These are phyloP conservation scores for Corbicula japonica DNA, from an alignment of 2,888 invertebrate species.

Conservation along the genomic window DNA sequence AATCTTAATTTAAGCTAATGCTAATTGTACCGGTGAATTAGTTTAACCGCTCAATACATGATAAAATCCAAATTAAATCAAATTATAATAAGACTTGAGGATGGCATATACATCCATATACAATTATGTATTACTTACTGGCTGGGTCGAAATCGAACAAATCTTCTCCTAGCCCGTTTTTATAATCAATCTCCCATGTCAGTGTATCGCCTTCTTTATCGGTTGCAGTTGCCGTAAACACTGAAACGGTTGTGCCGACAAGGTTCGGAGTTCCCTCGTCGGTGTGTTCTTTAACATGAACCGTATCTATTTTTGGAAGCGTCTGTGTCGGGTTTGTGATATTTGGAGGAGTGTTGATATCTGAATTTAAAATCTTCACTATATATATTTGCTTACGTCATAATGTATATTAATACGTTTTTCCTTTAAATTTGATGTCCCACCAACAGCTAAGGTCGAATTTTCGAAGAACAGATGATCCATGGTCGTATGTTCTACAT, in stretches of 20 bases:
- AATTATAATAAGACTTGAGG: not conserved
- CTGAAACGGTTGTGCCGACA: conserved; percentile 8
- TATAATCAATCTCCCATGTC: conserved; percentile 39
- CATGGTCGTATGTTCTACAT: too few species aligned
- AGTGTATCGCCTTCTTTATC: conserved; percentile 41
- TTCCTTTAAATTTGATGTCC: too few species aligned
- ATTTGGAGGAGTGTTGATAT: conserved; percentile 50
- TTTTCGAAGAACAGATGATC: too few species aligned
- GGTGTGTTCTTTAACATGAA: conserved; percentile 45
- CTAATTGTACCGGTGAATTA: not conserved
- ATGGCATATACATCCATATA: not conserved
- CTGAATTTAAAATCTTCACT: too few species aligned
- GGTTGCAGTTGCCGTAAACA: conserved; percentile 14
- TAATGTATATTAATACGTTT: too few species aligned
- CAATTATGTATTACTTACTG: conserved; percentile 31
- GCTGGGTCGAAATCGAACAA: conserved; percentile 36
- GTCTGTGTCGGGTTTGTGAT: conserved; percentile 32
- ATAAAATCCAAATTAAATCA: not conserved
- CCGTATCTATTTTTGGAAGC: conserved; percentile 3
- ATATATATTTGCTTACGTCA: too few species aligned
- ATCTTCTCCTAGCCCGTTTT: conserved; percentile 29
- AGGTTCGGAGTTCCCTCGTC: conserved; percentile 36
- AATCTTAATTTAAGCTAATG: not conserved
- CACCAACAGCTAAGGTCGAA: conserved; percentile 8
- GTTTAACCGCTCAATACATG: not conserved